These are phyloP conservation scores for Phalacrocorax aristotelis DNA, from an alignment of 2,113 vertebrate genomes.

Conservation along the genomic window DNA sequence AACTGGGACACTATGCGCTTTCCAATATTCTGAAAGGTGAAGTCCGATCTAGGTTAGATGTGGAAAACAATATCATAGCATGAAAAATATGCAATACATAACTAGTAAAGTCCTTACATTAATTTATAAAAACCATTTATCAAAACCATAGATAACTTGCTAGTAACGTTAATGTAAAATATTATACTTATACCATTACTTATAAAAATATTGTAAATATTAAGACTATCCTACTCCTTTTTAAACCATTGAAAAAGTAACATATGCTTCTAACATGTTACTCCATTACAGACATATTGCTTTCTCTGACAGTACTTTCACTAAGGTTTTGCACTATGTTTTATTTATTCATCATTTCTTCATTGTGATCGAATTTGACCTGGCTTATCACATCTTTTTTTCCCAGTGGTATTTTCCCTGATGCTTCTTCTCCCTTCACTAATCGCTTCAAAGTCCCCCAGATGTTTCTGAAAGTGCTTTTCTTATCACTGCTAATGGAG, in stretches of 20 bases:
- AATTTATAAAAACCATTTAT: background rate
- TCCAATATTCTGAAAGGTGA: background rate
- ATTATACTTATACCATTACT: background rate
- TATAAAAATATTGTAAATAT: background rate
- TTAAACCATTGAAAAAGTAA: background rate
- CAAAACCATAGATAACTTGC: background rate
- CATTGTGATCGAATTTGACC: background rate
- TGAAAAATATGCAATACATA: background rate
- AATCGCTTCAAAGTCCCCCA: conserved; percentile 30
- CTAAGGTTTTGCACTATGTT: background rate
- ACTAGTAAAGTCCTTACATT: background rate
- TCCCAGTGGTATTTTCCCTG: background rate
- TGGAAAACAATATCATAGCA: background rate
- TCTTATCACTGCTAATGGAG: conserved; percentile 30
- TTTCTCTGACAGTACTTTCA: background rate
- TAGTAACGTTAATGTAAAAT: background rate
- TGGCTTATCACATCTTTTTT: background rate
- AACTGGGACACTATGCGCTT: background rate
- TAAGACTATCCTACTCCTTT: background rate
- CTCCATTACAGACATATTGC: background rate
- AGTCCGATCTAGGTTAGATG: background rate
- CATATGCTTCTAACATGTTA: background rate
- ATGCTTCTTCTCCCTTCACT: background rate
- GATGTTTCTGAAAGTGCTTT: conserved; percentile 30
- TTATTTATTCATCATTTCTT: conserved; percentile 10